phyloP scores from a whole-genome alignment of 2,888 invertebrate genomes.

The Fragum fragum region DNA sequence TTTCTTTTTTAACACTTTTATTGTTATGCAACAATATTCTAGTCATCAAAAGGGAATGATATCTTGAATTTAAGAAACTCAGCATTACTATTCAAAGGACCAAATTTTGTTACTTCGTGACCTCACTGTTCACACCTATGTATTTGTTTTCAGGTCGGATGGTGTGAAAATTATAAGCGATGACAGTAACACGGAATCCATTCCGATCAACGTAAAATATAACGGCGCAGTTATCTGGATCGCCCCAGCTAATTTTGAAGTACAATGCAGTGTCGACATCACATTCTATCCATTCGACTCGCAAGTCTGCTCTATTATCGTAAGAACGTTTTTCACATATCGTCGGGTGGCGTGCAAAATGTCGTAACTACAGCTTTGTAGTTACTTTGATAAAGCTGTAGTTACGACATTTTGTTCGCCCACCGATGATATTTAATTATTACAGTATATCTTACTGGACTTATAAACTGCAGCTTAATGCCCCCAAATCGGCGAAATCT shows the following conservation, averaged over 20 bases:
- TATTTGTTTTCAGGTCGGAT: neutral
- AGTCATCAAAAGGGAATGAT: neutral
- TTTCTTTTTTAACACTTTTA: no score
- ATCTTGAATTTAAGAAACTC: neutral
- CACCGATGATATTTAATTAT: no score
- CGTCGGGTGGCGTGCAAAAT: no score
- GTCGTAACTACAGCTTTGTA: no score
- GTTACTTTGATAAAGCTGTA: no score
- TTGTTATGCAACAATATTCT: neutral
- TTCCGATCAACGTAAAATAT: slow-evolving; percentile 8
- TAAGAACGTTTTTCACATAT: slow-evolving; percentile 3
- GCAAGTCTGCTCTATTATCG: slow-evolving; percentile 3
- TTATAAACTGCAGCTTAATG: no score
- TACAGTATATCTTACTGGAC: no score
- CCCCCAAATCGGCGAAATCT: no score
- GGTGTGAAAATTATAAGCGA: slow-evolving; percentile 12
- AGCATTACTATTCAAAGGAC: neutral
- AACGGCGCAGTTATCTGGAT: slow-evolving; percentile 11
- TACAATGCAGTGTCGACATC: neutral
- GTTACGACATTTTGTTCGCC: no score
- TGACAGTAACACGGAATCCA: neutral
- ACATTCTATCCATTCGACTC: slow-evolving; percentile 22
- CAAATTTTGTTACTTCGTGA: no score
- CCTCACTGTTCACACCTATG: no score
- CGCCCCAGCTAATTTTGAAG: neutral